Evolutionary conservation across 2,888 invertebrate species (phyloP).

Genomic region (Caenorhabditis zanzibari): DNA sequence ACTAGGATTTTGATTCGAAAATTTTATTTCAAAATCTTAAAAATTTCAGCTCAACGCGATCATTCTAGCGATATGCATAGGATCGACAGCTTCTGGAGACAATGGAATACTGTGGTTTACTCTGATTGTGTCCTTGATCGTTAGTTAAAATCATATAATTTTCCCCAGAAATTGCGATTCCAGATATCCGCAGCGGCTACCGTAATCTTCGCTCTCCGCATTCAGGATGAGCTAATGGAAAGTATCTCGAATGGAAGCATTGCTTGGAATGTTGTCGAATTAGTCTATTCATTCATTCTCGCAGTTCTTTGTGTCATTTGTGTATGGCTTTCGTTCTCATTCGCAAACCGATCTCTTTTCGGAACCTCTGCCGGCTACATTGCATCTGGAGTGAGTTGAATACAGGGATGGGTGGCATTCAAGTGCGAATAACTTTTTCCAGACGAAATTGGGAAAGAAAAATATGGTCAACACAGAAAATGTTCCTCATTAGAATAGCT

Average conservation of each 20-base stretch:
- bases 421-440: no score
- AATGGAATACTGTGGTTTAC: constrained; percentile 82
- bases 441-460: no score
- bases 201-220: constrained; percentile 79
- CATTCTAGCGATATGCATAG: constrained; percentile 79
- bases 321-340: constrained; percentile 81
- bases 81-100: constrained; percentile 77
- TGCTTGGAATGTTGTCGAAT: constrained; percentile 80
- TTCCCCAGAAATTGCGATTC: constrained; percentile 3
- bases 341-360: constrained; percentile 74
- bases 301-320: constrained; percentile 77
- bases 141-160: constrained; percentile 23
- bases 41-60: constrained; percentile 77
- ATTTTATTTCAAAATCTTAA: neutral
- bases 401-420: no score
- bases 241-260: constrained; percentile 78
- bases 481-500: no score
- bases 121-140: constrained; percentile 72
- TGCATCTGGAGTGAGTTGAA: constrained; percentile 76
- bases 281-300: constrained; percentile 81
- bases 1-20: neutral
- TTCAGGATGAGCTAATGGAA: constrained; percentile 78
- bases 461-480: no score
- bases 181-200: constrained; percentile 79
- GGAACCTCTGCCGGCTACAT: constrained; percentile 80